Conservation (phyloP, 2,113 vertebrate species). For the Indri indri region DNA sequence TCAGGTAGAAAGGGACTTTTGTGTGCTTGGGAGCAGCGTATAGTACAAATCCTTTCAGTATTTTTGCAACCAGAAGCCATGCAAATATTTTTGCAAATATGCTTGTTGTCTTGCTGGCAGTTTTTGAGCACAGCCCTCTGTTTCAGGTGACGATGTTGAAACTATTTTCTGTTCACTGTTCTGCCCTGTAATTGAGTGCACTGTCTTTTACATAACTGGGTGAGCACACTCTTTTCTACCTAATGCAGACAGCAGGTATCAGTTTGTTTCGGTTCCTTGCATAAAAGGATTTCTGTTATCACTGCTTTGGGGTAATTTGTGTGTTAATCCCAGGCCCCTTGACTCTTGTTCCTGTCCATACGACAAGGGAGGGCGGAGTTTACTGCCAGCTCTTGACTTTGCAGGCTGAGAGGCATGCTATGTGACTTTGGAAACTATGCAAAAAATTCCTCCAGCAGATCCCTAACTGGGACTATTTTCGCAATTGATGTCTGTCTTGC, state of each 20-base stretch:
- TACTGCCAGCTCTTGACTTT: background rate
- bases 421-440: background rate
- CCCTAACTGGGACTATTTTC: background rate
- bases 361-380: background rate
- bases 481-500: background rate
- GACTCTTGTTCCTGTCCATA: background rate
- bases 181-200: background rate
- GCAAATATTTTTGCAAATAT: conserved; percentile 45
- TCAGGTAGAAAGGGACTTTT: conserved; percentile 1
- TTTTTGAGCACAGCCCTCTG: background rate
- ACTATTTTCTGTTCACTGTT: background rate
- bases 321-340: background rate
- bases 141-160: background rate
- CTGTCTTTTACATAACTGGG: background rate
- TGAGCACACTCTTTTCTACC: background rate
- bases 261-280: background rate
- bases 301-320: background rate
- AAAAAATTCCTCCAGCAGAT: background rate
- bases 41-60: background rate
- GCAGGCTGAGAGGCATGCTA: background rate
- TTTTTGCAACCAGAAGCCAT: conserved; percentile 43
- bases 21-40: background rate
- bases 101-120: background rate
- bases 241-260: background rate
- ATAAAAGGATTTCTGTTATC: background rate